Conservation (phyloP, 2,113 vertebrate genomes). For the Melanerpes formicivorus region DNA sequence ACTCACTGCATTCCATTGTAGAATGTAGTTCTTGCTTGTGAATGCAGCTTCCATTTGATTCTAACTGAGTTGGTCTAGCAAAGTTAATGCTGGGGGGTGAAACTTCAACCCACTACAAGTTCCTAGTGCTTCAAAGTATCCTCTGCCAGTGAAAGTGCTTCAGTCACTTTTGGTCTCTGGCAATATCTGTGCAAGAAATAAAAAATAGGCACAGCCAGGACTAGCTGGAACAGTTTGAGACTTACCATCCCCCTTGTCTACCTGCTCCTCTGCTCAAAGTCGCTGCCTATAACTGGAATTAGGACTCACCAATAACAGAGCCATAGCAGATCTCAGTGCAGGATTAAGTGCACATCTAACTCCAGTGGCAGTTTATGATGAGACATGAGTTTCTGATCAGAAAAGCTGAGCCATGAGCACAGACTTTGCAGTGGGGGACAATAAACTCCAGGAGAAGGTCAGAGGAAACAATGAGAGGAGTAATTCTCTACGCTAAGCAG, state of each 20-base stretch:
- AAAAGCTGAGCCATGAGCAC: background rate
- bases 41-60: too few relatives aligned
- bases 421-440: background rate
- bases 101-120: too few relatives aligned
- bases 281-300: background rate
- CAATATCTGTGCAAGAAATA: background rate
- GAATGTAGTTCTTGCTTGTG: too few relatives aligned
- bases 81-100: too few relatives aligned
- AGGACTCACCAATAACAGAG: background rate
- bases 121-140: background rate
- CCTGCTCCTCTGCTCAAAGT: background rate
- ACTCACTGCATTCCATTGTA: too few relatives aligned
- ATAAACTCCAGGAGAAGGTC: background rate
- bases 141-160: background rate
- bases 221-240: background rate
- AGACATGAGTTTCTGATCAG: background rate
- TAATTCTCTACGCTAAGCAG: background rate
- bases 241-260: background rate
- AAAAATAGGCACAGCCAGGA: background rate
- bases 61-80: too few relatives aligned
- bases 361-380: background rate
- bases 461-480: background rate
- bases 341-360: background rate
- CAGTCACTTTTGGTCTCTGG: background rate
- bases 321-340: background rate